Conservation (phyloP, 2,888 invertebrate genomes). For the Thereva nobilitata region DNA sequence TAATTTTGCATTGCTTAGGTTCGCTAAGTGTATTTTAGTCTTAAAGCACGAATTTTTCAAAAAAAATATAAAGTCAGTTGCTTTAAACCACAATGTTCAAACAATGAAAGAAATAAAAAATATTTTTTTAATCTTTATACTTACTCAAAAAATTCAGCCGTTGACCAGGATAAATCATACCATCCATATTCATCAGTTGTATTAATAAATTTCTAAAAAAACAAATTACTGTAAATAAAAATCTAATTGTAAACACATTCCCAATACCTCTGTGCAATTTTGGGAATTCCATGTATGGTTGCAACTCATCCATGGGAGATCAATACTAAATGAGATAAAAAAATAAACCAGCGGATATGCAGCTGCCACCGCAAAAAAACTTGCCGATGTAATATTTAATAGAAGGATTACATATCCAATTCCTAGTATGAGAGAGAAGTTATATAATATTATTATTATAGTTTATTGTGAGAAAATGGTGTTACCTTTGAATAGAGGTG, state of each 20-base stretch:
- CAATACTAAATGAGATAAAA: constrained; percentile 73
- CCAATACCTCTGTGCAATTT: constrained; percentile 62
- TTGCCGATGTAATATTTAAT: constrained; percentile 61
- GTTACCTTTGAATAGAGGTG: constrained; percentile 83
- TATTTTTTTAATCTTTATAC: constrained; percentile 37
- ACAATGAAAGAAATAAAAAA: not conserved
- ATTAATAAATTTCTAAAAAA: constrained; percentile 1
- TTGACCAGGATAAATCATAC: constrained; percentile 62
- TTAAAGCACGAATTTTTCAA: too few relatives aligned
- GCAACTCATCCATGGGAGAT: constrained; percentile 79
- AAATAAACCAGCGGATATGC: constrained; percentile 85
- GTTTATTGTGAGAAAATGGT: not conserved
- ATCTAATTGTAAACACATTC: constrained; percentile 44
- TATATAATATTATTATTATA: not conserved
- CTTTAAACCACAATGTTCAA: not conserved
- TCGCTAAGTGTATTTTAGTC: too few relatives aligned
- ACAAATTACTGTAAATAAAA: not conserved
- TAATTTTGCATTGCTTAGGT: too few relatives aligned
- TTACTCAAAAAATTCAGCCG: constrained; percentile 86
- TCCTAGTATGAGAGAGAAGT: constrained; percentile 61
- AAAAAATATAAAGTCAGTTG: not conserved
- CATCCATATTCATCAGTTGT: too few relatives aligned
- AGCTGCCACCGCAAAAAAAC: constrained; percentile 79
- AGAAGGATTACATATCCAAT: constrained; percentile 83
- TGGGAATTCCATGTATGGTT: constrained; percentile 82